Evolutionary conservation across 1,140 invertebrate genomes (phyloP).

Genomic region (Thaumatotibia leucotreta): DNA sequence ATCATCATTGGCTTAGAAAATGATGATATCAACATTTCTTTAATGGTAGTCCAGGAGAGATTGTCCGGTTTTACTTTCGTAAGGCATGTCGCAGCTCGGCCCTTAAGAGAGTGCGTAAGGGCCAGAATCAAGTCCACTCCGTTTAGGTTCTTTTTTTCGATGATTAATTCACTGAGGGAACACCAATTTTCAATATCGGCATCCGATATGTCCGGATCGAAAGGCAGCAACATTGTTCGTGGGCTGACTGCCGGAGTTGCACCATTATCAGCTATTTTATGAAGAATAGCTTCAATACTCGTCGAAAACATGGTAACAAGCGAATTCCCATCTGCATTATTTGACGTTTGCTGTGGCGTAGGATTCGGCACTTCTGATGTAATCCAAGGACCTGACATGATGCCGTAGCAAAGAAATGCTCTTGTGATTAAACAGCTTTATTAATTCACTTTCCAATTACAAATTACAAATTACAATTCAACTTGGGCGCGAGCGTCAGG

Average conservation of each 20-base stretch:
- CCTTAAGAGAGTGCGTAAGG: conserved; percentile 23
- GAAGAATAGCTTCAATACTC: neutral
- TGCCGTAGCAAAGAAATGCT: too few relatives aligned
- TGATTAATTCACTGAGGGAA: conserved; percentile 18
- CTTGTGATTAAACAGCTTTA: too few relatives aligned
- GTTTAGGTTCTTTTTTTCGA: conserved; percentile 15
- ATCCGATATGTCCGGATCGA: conserved; percentile 23
- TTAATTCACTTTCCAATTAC: too few relatives aligned
- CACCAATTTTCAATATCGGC: conserved; percentile 23
- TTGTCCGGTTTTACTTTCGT: conserved; percentile 17
- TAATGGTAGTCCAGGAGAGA: conserved; percentile 21
- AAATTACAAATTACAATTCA: too few relatives aligned
- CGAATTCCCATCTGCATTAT: neutral
- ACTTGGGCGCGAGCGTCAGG: too few relatives aligned
- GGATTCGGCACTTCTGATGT: neutral
- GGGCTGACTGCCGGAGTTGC: neutral
- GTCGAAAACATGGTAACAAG: neutral
- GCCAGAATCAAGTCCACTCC: conserved; percentile 22
- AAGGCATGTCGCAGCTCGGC: conserved; percentile 22
- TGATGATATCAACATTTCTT: conserved; percentile 23
- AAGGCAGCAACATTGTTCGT: neutral
- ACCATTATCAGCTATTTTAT: neutral
- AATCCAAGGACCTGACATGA: too few relatives aligned
- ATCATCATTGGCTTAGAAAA: conserved; percentile 29
- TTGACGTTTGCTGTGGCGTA: neutral